Conservation (phyloP, 1,140 invertebrate genomes). For the Zeugodacus cucurbitae region DNA sequence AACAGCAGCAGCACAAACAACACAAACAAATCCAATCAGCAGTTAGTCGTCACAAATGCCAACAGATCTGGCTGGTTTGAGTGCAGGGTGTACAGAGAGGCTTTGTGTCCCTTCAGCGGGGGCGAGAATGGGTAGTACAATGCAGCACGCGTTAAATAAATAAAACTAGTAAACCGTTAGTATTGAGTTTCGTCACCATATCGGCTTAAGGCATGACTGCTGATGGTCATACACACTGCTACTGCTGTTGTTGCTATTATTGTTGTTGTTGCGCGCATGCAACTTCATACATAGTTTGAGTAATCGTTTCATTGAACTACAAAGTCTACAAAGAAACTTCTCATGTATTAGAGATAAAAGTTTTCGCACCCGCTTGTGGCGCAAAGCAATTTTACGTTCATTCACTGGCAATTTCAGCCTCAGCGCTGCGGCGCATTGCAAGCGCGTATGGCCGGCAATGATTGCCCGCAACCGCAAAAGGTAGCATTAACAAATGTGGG, state of each 20-base stretch:
- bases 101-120: not conserved
- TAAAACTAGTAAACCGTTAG: not conserved
- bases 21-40: constrained; percentile 14
- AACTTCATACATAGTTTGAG: not conserved
- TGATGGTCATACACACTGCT: not conserved
- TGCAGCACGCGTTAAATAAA: not conserved
- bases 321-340: not conserved
- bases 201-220: not conserved
- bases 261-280: not conserved
- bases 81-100: not conserved
- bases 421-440: not conserved
- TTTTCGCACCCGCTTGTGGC: not conserved
- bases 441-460: not conserved
- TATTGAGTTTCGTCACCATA: not conserved
- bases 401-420: not conserved
- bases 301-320: not conserved
- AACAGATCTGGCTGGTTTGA: not conserved
- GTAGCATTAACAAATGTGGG: not conserved
- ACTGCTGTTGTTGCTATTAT: not conserved
- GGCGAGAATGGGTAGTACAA: not conserved
- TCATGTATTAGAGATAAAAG: not conserved
- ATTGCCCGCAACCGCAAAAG: not conserved
- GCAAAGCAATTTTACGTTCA: not conserved
- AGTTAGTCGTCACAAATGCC: not conserved
- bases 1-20: too few species aligned